A percentile compares a stretch with the other conserved stretches of the same genome.
Conservation (phyloP, 92 coral and sea anemone species). For the Zoanthus gigantus region DNA sequence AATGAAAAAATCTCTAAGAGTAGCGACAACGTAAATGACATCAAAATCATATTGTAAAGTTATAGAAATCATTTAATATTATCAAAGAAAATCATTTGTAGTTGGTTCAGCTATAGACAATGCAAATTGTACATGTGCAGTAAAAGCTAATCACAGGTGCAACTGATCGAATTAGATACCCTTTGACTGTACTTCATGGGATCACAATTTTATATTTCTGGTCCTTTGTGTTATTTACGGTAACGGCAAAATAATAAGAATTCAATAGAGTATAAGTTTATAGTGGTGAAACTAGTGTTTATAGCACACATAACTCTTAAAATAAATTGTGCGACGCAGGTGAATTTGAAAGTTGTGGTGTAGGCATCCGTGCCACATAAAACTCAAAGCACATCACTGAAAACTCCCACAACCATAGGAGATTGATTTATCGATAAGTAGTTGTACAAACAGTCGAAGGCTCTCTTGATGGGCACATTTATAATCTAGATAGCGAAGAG, state of each 20-base stretch:
- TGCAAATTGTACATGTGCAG: constrained; percentile 11
- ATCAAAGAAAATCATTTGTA: background rate
- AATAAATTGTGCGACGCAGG: background rate
- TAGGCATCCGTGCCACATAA: constrained; percentile 29
- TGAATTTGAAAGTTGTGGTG: constrained; percentile 42
- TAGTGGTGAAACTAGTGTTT: background rate
- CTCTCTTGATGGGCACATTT: background rate
- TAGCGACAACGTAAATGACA: too few relatives aligned
- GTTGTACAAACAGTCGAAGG: constrained; percentile 1
- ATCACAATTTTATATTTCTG: background rate
- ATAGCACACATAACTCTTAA: background rate
- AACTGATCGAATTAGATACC: background rate
- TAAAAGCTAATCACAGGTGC: constrained; percentile 38
- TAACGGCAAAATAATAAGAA: background rate
- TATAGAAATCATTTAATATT: background rate
- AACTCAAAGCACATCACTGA: constrained; percentile 22
- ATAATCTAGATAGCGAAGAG: background rate
- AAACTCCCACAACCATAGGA: background rate
- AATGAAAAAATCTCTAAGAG: too few relatives aligned
- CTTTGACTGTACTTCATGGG: background rate
- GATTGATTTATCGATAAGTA: background rate
- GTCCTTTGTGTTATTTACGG: background rate
- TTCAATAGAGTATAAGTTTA: background rate
- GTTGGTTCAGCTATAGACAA: background rate
- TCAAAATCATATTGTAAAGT: too few relatives aligned